Conservation (phyloP, 35 echinoderm and acorn worm genomes). For the Antedon bifida region DNA sequence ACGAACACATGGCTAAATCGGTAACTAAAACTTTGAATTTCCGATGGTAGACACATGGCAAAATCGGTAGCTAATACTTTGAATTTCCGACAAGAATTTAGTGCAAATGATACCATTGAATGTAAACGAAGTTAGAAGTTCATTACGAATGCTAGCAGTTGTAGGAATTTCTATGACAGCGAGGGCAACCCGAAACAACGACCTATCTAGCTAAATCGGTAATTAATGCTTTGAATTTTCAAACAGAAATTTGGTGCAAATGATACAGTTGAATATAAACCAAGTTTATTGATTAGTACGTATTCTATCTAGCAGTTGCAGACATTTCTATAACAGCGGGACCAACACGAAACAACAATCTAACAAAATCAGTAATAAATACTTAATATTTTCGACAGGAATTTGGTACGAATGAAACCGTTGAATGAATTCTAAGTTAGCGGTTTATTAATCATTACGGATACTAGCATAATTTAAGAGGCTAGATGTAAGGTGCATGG, state of each 20-base stretch:
- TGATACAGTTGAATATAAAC: conserved; percentile 43
- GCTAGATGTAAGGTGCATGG: background rate
- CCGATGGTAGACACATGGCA: no score
- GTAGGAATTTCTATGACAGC: no score
- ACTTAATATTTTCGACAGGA: conserved; percentile 51
- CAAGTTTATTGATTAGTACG: conserved; percentile 94
- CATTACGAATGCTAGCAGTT: no score
- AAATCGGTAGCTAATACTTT: conserved; percentile 36
- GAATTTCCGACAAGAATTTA: conserved; percentile 61
- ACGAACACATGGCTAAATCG: no score
- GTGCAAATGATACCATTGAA: conserved; percentile 39
- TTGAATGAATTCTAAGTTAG: no score
- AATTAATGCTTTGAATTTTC: no score
- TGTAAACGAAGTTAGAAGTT: conserved; percentile 50
- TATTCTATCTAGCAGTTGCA: no score
- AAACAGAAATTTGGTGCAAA: no score
- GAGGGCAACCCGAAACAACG: no score
- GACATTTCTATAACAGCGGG: no score
- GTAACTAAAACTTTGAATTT: no score
- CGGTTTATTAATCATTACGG: background rate
- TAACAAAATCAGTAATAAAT: conserved; percentile 40
- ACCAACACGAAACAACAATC: conserved; percentile 80
- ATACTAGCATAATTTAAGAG: background rate
- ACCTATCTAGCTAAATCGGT: no score
- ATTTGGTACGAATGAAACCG: conserved; percentile 47